Base-by-base conservation (phyloP, 1,140 invertebrate species). In the Tribolium castaneum region DNA sequence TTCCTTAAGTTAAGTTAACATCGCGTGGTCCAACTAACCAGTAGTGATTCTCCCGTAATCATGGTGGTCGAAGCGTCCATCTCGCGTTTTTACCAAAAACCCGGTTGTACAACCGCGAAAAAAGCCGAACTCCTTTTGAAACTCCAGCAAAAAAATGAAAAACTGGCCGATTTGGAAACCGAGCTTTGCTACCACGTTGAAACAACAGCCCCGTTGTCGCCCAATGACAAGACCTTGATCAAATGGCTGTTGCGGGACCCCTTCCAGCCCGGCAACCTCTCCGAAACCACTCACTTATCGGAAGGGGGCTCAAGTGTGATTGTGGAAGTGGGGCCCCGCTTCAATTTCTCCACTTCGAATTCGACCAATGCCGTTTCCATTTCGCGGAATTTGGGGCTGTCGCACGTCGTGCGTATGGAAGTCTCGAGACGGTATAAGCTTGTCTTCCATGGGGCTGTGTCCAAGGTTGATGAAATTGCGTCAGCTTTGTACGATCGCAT, bases 291-390 rank as follows among this genome's bases (percentile, higher is more conserved):
- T n/a, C 10, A 35, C 12, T 13, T 66, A n/a, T 35, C 25, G 10
- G 59, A 66, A 6, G 59, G 30, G 14, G 14, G 3, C n/a, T 83
- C 76, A 71, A 22, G 74, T 14, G 86, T 88, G 70, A 80, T 90
- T 2, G 75, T 94, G 19, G 94, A 96, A 90, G 93, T 95, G 86
- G 94, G 94, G 22, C 94, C 94, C 39, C 95, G 96, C 84, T 91
- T 97, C 76, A 98, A 97, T 87, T 98, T 98, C 86, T 97, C 95
- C 6, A 98, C 97, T 45, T 92, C 97, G 0, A 96, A 96, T 84
- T 98, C 96, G 0, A 98, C 95, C 78, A 99, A 99, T 88, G 95
- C 96, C 62, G 95, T 98, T 2, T 96, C 97, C 25, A 98, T 99
- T 80, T 98, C 95, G 86, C 90, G 93, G 79, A 94, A 95, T 78